phyloP scores from a whole-genome alignment of 2,797 vertebrate genomes.

The Galago senegalensis region DNA sequence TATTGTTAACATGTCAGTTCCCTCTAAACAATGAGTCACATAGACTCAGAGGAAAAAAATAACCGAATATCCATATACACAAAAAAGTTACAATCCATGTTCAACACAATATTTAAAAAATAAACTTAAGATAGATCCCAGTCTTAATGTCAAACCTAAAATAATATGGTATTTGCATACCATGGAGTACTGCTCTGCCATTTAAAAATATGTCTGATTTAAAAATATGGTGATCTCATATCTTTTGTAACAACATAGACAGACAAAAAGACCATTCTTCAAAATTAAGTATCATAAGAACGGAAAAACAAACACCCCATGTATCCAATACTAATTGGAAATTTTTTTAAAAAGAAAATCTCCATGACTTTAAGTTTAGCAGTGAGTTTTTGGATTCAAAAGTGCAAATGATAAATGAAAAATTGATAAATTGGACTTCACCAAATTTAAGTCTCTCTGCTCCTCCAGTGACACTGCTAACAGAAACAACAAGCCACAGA shows the following conservation, averaged over 20 bases:
- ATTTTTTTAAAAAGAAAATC: neutral
- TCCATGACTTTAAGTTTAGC: neutral
- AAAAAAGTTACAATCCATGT: neutral
- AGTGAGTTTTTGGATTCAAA: conserved; percentile 30
- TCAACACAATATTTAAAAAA: neutral
- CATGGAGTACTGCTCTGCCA: no score
- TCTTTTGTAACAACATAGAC: no score
- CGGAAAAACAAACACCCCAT: no score
- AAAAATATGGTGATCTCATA: no score
- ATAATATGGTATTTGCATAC: neutral
- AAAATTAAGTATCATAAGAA: no score
- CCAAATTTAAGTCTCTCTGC: conserved; percentile 45
- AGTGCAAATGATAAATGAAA: neutral
- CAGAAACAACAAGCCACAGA: neutral
- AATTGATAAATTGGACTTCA: neutral
- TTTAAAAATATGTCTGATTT: no score
- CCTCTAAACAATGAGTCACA: neutral
- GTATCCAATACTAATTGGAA: no score
- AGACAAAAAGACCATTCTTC: no score
- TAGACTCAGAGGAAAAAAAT: neutral
- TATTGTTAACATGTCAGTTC: neutral
- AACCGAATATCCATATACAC: neutral
- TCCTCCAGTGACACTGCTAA: conserved; percentile 17
- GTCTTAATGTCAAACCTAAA: conserved; percentile 41
- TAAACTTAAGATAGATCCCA: conserved; percentile 38